A percentile compares a stretch with the other conserved stretches of the same genome.
Evolutionary conservation across 2,888 invertebrate species (phyloP).

Genomic region (Dysmachus trigonus): DNA sequence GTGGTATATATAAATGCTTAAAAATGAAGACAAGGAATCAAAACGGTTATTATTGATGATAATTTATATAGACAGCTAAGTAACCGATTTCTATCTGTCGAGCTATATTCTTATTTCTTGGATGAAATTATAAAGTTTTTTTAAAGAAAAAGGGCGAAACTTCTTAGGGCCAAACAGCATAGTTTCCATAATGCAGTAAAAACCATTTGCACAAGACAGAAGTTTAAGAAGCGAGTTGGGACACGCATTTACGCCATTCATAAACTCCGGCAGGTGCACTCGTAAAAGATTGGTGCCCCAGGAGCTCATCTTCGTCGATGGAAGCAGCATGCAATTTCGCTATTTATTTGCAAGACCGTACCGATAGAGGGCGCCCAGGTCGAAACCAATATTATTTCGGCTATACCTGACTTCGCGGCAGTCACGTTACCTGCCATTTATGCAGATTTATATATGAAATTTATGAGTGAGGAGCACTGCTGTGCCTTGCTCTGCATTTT

Average conservation of each 20-base stretch:
- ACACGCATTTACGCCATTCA: slow-evolving; percentile 9
- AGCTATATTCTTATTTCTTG: no score
- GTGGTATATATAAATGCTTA: no score
- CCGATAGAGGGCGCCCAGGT: neutral
- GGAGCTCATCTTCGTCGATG: slow-evolving; percentile 45
- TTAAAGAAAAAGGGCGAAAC: neutral
- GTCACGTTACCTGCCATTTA: slow-evolving; percentile 47
- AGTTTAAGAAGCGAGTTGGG: neutral
- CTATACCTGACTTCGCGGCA: slow-evolving; percentile 16
- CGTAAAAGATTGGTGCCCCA: neutral
- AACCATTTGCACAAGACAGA: neutral
- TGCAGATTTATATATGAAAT: slow-evolving; percentile 39
- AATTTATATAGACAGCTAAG: no score
- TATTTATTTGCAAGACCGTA: slow-evolving; percentile 24
- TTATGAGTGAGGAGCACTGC: slow-evolving; percentile 20
- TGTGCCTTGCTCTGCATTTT: neutral
- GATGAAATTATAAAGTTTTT: neutral
- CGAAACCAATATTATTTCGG: neutral
- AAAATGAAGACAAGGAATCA: no score
- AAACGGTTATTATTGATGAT: no score
- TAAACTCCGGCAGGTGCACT: slow-evolving; percentile 6
- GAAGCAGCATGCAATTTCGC: slow-evolving; percentile 44
- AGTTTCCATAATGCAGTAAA: neutral
- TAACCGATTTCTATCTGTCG: no score
- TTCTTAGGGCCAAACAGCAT: neutral